Evolutionary conservation across 2,888 invertebrate species (phyloP).

Genomic region (Eumerus sabulonum): DNA sequence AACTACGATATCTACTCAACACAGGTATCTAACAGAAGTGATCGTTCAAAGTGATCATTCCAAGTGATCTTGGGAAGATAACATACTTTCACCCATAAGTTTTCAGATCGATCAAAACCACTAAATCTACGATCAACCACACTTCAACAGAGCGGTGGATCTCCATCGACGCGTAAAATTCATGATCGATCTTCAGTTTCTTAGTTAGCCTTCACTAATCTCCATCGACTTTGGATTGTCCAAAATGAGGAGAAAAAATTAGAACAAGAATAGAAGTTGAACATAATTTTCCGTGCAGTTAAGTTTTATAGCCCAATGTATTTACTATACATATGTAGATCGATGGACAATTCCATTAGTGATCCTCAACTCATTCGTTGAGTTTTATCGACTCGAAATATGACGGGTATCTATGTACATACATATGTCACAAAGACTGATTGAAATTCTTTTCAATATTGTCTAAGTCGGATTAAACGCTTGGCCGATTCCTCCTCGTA

Average conservation of each 20-base stretch:
- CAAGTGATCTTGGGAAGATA: no score
- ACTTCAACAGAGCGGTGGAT: neutral
- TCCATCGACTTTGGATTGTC: slow-evolving; percentile 15
- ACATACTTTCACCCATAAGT: no score
- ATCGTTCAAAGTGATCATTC: no score
- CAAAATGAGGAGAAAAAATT: no score
- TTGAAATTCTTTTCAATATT: slow-evolving; percentile 17
- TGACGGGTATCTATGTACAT: neutral
- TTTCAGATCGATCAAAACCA: no score
- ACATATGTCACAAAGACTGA: slow-evolving; percentile 6
- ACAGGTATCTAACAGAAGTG: no score
- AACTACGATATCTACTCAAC: no score
- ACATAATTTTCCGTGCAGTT: slow-evolving; percentile 53
- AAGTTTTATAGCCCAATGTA: slow-evolving; percentile 42
- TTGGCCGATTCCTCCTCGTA: slow-evolving; percentile 29
- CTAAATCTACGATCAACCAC: no score
- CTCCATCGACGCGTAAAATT: neutral
- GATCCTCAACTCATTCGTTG: slow-evolving; percentile 1
- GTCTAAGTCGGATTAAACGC: slow-evolving; percentile 41
- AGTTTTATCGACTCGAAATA: neutral
- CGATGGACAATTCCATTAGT: slow-evolving; percentile 38
- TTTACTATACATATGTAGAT: slow-evolving; percentile 3
- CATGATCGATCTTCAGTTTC: neutral
- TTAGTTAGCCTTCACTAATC: slow-evolving; percentile 14
- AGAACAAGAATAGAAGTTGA: neutral